These are phyloP conservation scores for Dorcus hopei DNA, from an alignment of 2,888 invertebrate species.

Conservation along the genomic window DNA sequence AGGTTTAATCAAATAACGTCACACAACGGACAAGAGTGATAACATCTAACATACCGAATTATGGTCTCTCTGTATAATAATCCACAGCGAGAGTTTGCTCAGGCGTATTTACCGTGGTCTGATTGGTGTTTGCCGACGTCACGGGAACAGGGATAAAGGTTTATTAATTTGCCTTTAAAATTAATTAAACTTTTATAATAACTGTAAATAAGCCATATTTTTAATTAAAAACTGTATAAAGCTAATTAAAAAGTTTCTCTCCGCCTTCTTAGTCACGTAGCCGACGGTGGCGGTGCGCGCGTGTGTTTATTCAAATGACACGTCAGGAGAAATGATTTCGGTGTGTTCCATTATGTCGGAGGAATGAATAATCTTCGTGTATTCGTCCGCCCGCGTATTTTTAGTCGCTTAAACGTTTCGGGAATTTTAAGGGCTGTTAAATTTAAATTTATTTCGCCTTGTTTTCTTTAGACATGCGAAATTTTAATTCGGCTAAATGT, in stretches of 20 bases:
- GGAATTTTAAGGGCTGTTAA: background rate
- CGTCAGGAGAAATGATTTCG: background rate
- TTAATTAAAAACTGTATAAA: conserved; percentile 3
- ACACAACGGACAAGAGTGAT: too few species aligned
- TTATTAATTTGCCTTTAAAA: conserved; percentile 3
- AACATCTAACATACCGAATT: too few species aligned
- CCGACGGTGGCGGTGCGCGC: background rate
- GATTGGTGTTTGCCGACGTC: conserved; percentile 3
- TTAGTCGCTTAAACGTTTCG: background rate
- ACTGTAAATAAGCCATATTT: conserved; percentile 2
- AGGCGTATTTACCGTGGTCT: background rate
- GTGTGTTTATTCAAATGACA: background rate
- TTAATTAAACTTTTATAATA: conserved; percentile 1
- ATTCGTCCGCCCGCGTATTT: too few species aligned
- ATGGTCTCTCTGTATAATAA: background rate
- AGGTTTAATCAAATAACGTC: too few species aligned
- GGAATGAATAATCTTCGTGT: too few species aligned
- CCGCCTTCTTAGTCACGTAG: background rate
- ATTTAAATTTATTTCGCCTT: background rate
- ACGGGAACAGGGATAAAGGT: conserved; percentile 3
- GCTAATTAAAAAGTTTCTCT: background rate
- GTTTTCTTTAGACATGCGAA: too few species aligned
- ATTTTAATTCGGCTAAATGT: too few species aligned
- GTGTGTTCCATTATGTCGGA: background rate
- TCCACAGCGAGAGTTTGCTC: background rate